Percentiles rank a stretch among this genome's conserved stretches.
phyloP scores from a whole-genome alignment of 2,888 invertebrate genomes.

The Acleris laterana region DNA sequence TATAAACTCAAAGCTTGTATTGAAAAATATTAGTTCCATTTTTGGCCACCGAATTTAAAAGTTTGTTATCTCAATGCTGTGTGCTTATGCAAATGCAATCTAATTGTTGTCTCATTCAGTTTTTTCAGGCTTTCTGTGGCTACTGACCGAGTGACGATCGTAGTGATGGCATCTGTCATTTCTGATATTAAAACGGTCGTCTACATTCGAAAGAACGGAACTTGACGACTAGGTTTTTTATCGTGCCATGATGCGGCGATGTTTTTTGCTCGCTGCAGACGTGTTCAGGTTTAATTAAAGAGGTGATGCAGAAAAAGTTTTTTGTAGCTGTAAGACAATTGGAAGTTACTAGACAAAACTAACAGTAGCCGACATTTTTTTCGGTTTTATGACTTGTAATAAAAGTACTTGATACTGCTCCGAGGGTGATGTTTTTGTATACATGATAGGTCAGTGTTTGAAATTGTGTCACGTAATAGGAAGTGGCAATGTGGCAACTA shows the following conservation, averaged over 20 bases:
- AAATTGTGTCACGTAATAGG: no score
- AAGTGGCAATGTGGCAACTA: no score
- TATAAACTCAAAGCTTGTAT: not conserved
- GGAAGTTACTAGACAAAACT: slow-evolving; percentile 2
- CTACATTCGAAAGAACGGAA: slow-evolving; percentile 62
- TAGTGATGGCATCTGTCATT: slow-evolving; percentile 80
- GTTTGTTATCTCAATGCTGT: slow-evolving; percentile 53
- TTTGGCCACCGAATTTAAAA: slow-evolving; percentile 19
- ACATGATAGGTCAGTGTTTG: no score
- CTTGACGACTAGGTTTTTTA: slow-evolving; percentile 63
- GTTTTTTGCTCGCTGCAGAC: slow-evolving; percentile 37
- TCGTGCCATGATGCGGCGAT: slow-evolving; percentile 48
- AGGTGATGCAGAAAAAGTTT: slow-evolving; percentile 24
- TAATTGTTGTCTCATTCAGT: slow-evolving; percentile 62
- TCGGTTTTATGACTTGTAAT: not conserved
- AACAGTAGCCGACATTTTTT: slow-evolving; percentile 1
- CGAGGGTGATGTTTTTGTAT: no score
- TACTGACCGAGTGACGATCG: slow-evolving; percentile 49
- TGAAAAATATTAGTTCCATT: slow-evolving; percentile 16
- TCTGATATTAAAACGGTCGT: slow-evolving; percentile 72
- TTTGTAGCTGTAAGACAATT: slow-evolving; percentile 7
- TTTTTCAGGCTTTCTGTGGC: slow-evolving; percentile 48
- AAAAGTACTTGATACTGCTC: no score
- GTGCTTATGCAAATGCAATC: slow-evolving; percentile 76
- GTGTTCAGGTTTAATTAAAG: slow-evolving; percentile 32